These are phyloP conservation scores for Phymanthus crucifer DNA, from an alignment of 92 coral and sea anemone species.

Conservation along the genomic window DNA sequence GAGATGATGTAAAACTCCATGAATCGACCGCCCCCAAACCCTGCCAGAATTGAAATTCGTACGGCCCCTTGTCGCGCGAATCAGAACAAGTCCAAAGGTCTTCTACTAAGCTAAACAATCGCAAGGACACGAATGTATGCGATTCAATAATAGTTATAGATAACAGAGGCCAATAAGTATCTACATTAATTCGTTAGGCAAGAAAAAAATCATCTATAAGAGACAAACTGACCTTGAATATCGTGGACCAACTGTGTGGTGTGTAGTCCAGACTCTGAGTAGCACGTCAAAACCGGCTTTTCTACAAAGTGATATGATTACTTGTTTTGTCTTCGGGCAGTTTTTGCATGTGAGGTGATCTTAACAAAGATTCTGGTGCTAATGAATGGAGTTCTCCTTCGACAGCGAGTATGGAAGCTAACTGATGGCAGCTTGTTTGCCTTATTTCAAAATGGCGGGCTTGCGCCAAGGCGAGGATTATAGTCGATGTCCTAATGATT, in stretches of 20 bases:
- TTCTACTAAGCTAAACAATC: neutral
- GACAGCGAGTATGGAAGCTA: too few relatives aligned
- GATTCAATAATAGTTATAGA: neutral
- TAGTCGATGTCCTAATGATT: too few relatives aligned
- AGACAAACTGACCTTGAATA: neutral
- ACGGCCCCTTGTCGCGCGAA: neutral
- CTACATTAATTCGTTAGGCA: neutral
- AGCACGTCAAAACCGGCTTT: neutral
- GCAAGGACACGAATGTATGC: neutral
- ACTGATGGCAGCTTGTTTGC: too few relatives aligned
- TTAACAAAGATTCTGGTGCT: neutral
- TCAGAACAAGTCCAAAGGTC: conserved; percentile 3
- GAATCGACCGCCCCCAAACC: conserved; percentile 9
- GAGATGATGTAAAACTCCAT: conserved; percentile 9
- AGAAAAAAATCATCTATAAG: neutral
- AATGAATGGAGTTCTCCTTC: neutral
- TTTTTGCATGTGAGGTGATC: neutral
- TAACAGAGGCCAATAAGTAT: neutral
- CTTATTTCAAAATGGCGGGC: too few relatives aligned
- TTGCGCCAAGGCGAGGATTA: too few relatives aligned
- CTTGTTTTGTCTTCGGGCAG: conserved; percentile 1
- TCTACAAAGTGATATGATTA: neutral
- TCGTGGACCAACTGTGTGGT: neutral
- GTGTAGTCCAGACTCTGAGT: neutral
- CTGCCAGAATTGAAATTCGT: neutral